These are phyloP conservation scores for Plagodis pulveraria DNA, from an alignment of 2,888 invertebrate species.

Conservation along the genomic window DNA sequence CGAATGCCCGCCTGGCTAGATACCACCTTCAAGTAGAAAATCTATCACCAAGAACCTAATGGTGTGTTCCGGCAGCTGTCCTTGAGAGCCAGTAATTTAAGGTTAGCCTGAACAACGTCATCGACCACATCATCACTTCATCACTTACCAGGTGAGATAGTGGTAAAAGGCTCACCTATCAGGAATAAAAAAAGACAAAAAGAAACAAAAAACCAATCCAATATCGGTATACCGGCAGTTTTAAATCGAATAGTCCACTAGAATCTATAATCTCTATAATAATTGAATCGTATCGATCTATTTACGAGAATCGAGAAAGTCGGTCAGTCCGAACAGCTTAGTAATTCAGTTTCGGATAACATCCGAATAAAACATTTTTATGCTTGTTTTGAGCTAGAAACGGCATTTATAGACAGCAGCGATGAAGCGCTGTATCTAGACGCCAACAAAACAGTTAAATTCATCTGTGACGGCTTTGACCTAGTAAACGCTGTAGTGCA, in stretches of 20 bases:
- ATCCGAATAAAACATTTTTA: conserved; percentile 10
- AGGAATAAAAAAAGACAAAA: no score
- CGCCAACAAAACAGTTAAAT: conserved; percentile 10
- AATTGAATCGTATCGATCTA: conserved; percentile 12
- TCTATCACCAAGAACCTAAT: no score
- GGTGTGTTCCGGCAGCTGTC: no score
- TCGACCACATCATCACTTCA: no score
- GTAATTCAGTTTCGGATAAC: conserved; percentile 14
- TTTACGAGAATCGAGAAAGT: conserved; percentile 16
- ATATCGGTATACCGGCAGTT: conserved; percentile 6
- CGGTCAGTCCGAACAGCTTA: conserved; percentile 2
- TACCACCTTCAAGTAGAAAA: no score
- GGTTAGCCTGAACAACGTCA: no score
- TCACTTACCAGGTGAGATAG: no score
- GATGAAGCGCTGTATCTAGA: conserved; percentile 6
- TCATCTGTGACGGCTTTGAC: background rate
- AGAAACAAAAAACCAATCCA: conserved; percentile 14
- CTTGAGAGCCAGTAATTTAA: no score
- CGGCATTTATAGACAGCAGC: background rate
- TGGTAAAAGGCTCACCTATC: no score
- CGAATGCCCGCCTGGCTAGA: no score
- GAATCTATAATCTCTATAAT: conserved; percentile 5
- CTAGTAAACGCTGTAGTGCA: background rate
- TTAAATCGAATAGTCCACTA: conserved; percentile 5
- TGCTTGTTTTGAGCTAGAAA: conserved; percentile 3